Base-by-base conservation (phyloP, 2,113 vertebrate species). In the Cyanoramphus novaezelandiae region DNA sequence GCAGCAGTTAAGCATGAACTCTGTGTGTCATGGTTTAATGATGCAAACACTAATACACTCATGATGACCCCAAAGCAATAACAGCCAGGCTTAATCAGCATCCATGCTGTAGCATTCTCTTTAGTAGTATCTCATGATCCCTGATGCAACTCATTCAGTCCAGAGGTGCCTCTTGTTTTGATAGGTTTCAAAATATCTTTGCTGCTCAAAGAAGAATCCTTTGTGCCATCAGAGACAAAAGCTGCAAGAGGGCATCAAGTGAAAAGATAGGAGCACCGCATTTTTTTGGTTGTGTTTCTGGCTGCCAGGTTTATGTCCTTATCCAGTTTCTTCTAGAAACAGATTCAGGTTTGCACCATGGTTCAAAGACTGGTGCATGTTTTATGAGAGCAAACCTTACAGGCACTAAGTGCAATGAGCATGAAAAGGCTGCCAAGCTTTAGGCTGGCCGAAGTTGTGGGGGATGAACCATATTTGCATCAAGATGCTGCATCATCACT, bases 301-400 rank as follows among this genome's bases (percentile, higher is more conserved):
- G n/a, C 67, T 90, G 59, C 41, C 63, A 67, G 27, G 25, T 88
- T 81, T 92, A 53, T 83, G 35, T 55, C 86, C 37, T 92, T 60
- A 65, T 50, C 59, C 28, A 81, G n/a, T 59, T 83, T 84, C 75
- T 83, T 86, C 64, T 64, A 92, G 86, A 74, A 77, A 67, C 21
- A 83, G 31, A 49, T 83, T 83, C 64, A 83, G 28, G 83, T 74
- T 53, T 90, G 44, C 46, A 74, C 68, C 10, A 18, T 46, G n/a
- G 47, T 62, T 88, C 71, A 70, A 80, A 88, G 71, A 41, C 68
- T 88, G 53, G n/a, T 94, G 50, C 37, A 53, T 90, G 52, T 83
- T 96, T 97, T 67, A 63, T 83, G 55, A 75, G 59, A 90, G 79
- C 63, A 88, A 77, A 80, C 71, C 62, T 88, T 85, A 65, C 35